A percentile compares a stretch with the other conserved stretches of the same genome.
These are phyloP conservation scores for Amphipyra tragopoginis DNA, from an alignment of 2,888 invertebrate species.

Conservation along the genomic window DNA sequence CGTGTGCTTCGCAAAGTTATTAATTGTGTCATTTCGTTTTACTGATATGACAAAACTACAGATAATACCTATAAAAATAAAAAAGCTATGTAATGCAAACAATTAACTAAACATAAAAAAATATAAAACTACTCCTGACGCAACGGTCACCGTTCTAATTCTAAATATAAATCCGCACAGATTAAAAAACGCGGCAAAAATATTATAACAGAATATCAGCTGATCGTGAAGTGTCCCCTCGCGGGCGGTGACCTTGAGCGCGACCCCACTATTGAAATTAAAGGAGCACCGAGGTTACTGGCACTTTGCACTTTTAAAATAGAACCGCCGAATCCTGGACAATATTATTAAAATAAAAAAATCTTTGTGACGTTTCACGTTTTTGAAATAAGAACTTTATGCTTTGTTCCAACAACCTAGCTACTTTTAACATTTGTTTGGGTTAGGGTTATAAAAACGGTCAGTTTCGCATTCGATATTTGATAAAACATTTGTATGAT, in stretches of 20 bases:
- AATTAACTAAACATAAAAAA: background rate
- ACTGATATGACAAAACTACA: too few relatives aligned
- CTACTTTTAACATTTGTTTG: background rate
- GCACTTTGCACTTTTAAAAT: constrained; percentile 87
- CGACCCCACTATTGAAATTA: constrained; percentile 90
- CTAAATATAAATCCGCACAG: constrained; percentile 21
- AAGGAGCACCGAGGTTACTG: constrained; percentile 86
- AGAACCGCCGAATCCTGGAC: constrained; percentile 64
- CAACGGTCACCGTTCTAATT: background rate
- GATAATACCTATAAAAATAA: too few relatives aligned
- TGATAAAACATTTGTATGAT: too few relatives aligned
- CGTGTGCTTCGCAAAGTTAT: too few relatives aligned
- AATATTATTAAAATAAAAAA: constrained; percentile 43
- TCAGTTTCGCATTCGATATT: too few relatives aligned
- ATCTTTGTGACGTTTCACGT: background rate
- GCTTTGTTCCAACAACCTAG: background rate
- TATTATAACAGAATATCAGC: constrained; percentile 75
- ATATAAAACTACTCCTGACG: background rate
- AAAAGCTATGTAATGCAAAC: too few relatives aligned
- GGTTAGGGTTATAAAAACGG: too few relatives aligned
- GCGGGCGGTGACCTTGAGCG: constrained; percentile 83
- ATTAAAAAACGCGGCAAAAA: constrained; percentile 55
- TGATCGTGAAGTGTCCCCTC: constrained; percentile 88
- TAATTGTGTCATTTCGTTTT: too few relatives aligned
- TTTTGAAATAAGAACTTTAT: constrained; percentile 6